Conservation (phyloP, 37 sponge, comb jelly and placozoan species). For the Crambe crambe region DNA sequence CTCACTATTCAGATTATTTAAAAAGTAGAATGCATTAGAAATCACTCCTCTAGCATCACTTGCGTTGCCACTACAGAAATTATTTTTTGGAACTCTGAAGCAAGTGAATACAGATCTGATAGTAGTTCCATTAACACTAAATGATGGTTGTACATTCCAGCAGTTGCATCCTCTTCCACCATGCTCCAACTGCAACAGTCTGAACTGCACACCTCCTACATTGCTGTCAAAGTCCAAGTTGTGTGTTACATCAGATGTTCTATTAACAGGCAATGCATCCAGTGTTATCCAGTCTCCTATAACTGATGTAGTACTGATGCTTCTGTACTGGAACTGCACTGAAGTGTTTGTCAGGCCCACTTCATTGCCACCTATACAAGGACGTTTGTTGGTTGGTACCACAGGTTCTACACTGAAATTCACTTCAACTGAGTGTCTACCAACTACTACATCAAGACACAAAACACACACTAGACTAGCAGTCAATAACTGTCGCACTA, state of each 20-base stretch:
- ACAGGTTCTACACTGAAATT: too few relatives aligned
- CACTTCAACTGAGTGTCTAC: not conserved
- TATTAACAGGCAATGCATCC: not conserved
- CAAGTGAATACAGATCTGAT: not conserved
- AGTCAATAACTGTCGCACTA: too few relatives aligned
- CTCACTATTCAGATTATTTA: too few relatives aligned
- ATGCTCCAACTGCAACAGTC: slow-evolving; percentile 13
- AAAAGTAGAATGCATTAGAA: not conserved
- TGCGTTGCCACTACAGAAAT: not conserved
- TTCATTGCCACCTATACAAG: not conserved
- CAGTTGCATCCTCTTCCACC: not conserved
- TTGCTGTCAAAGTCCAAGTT: not conserved
- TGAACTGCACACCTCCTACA: not conserved
- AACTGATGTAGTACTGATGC: not conserved
- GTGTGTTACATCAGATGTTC: not conserved
- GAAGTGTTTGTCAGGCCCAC: not conserved
- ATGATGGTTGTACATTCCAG: not conserved
- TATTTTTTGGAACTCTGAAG: not conserved
- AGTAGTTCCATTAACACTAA: too few relatives aligned
- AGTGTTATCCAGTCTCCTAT: not conserved
- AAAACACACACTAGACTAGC: not conserved
- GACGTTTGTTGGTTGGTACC: not conserved
- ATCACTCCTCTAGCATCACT: slow-evolving; percentile 9
- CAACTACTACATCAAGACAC: not conserved
- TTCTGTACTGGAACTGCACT: not conserved